Evolutionary conservation across 2,888 invertebrate species (phyloP).

Genomic region (Rhogogaster chlorosoma): DNA sequence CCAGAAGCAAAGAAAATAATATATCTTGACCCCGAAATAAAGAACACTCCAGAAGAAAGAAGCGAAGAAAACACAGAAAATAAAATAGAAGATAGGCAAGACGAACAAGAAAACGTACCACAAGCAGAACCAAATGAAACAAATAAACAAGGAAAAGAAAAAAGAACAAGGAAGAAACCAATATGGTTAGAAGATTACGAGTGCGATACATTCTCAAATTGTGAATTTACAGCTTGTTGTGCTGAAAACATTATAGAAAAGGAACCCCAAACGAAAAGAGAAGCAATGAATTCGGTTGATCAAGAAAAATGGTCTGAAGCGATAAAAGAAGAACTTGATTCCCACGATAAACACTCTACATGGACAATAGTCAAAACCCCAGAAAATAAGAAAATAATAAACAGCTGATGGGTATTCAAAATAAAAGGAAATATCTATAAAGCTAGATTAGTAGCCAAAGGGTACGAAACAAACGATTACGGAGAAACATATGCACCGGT

Average conservation of each 20-base stretch:
- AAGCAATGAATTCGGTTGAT: slow-evolving; percentile 49
- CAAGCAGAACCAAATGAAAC: too few species aligned
- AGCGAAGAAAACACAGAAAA: neutral
- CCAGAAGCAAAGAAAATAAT: neutral
- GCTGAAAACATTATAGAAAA: slow-evolving; percentile 55
- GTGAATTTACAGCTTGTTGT: slow-evolving; percentile 42
- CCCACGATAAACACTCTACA: slow-evolving; percentile 41
- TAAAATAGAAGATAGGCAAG: too few species aligned
- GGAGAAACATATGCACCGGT: slow-evolving; percentile 56
- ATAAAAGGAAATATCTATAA: slow-evolving; percentile 58
- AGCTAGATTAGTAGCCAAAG: slow-evolving; percentile 51
- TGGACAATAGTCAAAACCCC: slow-evolving; percentile 46
- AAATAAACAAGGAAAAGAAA: too few species aligned
- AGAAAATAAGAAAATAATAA: slow-evolving; percentile 44
- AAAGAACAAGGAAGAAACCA: too few species aligned
- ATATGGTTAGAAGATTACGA: too few species aligned
- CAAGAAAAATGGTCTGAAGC: slow-evolving; percentile 29
- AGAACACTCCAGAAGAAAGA: neutral
- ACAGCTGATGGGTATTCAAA: slow-evolving; percentile 59
- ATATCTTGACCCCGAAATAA: neutral
- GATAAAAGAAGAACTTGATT: slow-evolving; percentile 43
- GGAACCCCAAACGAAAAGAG: slow-evolving; percentile 53
- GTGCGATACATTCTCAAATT: slow-evolving; percentile 13
- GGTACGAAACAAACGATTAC: slow-evolving; percentile 53
- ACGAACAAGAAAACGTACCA: too few species aligned